Evolutionary conservation across 1,140 invertebrate species (phyloP).

Genomic region (Pemphigus obesinymphae): DNA sequence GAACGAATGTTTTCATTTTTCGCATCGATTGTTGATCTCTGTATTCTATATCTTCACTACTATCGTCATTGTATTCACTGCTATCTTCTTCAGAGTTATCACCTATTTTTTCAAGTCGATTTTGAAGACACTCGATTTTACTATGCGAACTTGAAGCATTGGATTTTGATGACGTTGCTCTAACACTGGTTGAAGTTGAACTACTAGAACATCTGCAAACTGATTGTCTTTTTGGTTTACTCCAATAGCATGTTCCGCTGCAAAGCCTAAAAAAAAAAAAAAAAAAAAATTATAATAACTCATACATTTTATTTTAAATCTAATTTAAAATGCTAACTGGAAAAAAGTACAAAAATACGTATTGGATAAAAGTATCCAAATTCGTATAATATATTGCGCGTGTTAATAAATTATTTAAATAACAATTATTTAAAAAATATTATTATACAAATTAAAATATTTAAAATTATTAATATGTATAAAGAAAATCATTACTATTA

Average conservation of each 20-base stretch:
- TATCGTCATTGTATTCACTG: not conserved
- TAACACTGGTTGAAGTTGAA: not conserved
- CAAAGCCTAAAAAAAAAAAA: conserved; percentile 20
- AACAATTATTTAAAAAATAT: too few species aligned
- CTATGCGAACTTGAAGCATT: not conserved
- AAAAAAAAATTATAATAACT: too few species aligned
- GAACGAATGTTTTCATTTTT: not conserved
- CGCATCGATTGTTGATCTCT: not conserved
- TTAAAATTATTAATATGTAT: too few species aligned
- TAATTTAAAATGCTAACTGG: too few species aligned
- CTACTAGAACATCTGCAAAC: not conserved
- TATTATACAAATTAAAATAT: too few species aligned
- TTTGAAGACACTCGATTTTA: not conserved
- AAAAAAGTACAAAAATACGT: too few species aligned
- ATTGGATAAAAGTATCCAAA: too few species aligned
- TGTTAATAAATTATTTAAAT: too few species aligned
- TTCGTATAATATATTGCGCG: too few species aligned
- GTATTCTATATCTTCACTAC: not conserved
- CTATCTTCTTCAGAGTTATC: not conserved
- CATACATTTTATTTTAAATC: too few species aligned
- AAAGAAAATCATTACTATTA: too few species aligned
- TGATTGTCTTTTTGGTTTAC: not conserved
- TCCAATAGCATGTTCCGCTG: conserved; percentile 18
- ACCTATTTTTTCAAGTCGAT: not conserved
- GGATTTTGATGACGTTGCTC: not conserved